phyloP scores from a whole-genome alignment of 2,113 vertebrate species.

The Urocitellus parryii region DNA sequence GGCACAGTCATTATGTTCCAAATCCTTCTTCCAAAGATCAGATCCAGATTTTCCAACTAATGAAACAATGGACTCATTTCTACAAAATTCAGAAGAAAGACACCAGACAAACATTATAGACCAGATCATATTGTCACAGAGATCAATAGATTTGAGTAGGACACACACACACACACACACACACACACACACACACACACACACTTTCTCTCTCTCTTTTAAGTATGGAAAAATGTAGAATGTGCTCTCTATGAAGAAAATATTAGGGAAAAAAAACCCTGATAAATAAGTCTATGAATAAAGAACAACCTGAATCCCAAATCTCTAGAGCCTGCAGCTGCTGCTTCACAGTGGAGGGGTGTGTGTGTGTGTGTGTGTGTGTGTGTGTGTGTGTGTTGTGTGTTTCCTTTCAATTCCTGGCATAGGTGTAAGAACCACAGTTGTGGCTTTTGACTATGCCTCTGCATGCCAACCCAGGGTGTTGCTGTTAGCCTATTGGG shows the following conservation, averaged over 20 bases:
- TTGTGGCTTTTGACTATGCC: conserved; percentile 75
- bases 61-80: conserved; percentile 83
- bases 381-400: neutral
- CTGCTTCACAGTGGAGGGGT: neutral
- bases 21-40: conserved; percentile 80
- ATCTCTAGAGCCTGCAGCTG: conserved; percentile 59
- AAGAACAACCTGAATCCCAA: conserved; percentile 72
- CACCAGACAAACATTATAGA: conserved; percentile 65
- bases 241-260: neutral
- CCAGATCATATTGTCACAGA: conserved; percentile 47
- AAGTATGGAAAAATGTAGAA: neutral
- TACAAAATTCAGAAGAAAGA: conserved; percentile 73
- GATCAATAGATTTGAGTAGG: conserved; percentile 37
- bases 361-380: conserved; percentile 8
- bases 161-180: too few species aligned
- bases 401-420: conserved; percentile 73
- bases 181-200: too few species aligned
- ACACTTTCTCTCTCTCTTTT: neutral
- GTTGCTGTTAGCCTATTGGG: conserved; percentile 71
- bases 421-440: conserved; percentile 78
- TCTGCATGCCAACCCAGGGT: conserved; percentile 66
- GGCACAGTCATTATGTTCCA: conserved; percentile 67
- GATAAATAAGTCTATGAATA: conserved; percentile 69
- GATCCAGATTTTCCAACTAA: conserved; percentile 83
- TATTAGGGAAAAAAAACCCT: conserved; percentile 49